Percentiles rank a stretch among this genome's conserved stretches.
phyloP scores from a whole-genome alignment of 2,888 invertebrate species.

The Macrosiphum euphorbiae region DNA sequence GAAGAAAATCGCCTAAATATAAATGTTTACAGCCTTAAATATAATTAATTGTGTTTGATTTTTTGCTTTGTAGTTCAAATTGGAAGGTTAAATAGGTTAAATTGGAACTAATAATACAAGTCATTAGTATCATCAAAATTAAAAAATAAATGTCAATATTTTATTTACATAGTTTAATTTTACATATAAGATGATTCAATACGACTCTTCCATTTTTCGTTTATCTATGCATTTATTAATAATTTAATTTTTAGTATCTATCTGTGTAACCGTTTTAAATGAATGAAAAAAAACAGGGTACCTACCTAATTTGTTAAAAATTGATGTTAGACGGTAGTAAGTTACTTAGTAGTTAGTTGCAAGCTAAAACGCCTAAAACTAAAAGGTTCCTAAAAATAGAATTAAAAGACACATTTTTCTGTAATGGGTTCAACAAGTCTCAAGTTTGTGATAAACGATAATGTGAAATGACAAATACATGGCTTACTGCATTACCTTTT shows the following conservation, averaged over 20 bases:
- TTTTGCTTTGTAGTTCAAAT: background rate
- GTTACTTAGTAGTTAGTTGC: too few species aligned
- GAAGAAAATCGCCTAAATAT: background rate
- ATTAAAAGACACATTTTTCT: background rate
- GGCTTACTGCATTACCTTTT: conserved; percentile 1
- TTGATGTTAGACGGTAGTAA: too few species aligned
- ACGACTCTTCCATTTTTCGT: background rate
- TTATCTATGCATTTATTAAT: background rate
- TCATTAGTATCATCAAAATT: background rate
- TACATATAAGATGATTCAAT: background rate
- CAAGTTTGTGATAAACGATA: background rate
- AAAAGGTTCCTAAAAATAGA: background rate
- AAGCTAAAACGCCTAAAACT: background rate
- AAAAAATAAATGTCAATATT: background rate
- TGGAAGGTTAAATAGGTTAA: too few species aligned
- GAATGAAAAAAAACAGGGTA: too few species aligned
- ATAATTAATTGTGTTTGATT: background rate
- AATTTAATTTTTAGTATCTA: background rate
- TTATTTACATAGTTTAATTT: background rate
- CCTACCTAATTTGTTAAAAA: too few species aligned
- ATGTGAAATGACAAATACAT: background rate
- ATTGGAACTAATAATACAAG: background rate
- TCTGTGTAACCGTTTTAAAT: too few species aligned
- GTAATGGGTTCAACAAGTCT: background rate
- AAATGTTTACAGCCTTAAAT: too few species aligned